Percentiles rank a stretch among this genome's conserved stretches.
Evolutionary conservation across 2,888 invertebrate genomes (phyloP).

Genomic region (Ypsolopha scabrella): DNA sequence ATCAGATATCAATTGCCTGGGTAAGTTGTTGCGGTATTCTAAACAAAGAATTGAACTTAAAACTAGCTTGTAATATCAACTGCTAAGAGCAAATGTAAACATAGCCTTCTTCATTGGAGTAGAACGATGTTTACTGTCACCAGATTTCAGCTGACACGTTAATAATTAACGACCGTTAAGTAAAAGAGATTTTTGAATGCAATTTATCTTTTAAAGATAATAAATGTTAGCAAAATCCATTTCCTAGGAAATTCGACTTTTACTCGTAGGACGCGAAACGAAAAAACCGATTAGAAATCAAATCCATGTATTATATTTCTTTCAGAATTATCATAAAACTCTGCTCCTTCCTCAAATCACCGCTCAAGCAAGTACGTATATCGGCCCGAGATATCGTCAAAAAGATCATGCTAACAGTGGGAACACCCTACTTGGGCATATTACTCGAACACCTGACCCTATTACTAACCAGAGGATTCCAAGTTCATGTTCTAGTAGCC

Average conservation of each 20-base stretch:
- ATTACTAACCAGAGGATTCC: slow-evolving; percentile 88
- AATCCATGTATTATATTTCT: slow-evolving; percentile 14
- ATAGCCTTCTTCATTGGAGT: background rate
- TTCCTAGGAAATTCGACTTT: too few relatives aligned
- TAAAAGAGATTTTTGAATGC: too few relatives aligned
- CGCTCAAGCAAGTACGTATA: slow-evolving; percentile 86
- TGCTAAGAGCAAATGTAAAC: background rate
- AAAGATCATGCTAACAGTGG: slow-evolving; percentile 88
- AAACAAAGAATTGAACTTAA: too few relatives aligned
- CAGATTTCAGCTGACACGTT: too few relatives aligned
- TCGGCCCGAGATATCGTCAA: slow-evolving; percentile 91
- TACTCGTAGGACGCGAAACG: too few relatives aligned
- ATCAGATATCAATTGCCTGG: slow-evolving; percentile 84
- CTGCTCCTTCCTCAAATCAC: slow-evolving; percentile 91
- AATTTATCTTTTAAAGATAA: too few relatives aligned
- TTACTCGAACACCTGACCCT: slow-evolving; percentile 85
- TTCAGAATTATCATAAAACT: slow-evolving; percentile 87
- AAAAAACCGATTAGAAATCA: too few relatives aligned
- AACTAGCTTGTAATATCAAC: too few relatives aligned
- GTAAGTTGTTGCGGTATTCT: slow-evolving; percentile 52
- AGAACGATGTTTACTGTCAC: background rate
- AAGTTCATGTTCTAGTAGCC: slow-evolving; percentile 92
- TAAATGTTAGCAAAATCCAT: too few relatives aligned
- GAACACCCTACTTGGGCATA: slow-evolving; percentile 82
- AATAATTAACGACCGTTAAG: too few relatives aligned